These are phyloP conservation scores for Emys orbicularis DNA, from an alignment of 2,797 vertebrate species.

Conservation along the genomic window DNA sequence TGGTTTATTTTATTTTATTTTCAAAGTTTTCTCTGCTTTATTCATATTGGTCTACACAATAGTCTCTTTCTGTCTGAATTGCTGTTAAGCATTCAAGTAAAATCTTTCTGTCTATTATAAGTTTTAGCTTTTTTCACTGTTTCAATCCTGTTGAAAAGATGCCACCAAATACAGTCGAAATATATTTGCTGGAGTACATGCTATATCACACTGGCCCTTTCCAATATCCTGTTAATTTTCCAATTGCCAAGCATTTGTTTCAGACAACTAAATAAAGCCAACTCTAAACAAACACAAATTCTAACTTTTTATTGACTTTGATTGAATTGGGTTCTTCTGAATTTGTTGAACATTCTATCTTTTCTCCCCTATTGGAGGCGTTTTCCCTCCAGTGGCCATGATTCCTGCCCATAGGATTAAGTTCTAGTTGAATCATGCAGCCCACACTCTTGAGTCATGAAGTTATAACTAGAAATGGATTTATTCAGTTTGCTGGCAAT, in stretches of 20 bases:
- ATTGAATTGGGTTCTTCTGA: not conserved
- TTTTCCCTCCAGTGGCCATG: not conserved
- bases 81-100: not conserved
- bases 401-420: not conserved
- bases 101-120: not conserved
- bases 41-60: not conserved
- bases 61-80: not conserved
- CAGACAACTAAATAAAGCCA: not conserved
- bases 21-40: not conserved
- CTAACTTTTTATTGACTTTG: not conserved
- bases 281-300: not conserved
- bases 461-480: not conserved
- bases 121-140: not conserved
- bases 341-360: not conserved
- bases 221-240: not conserved
- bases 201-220: not conserved
- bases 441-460: not conserved
- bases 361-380: rapidly evolving
- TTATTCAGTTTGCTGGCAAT: not conserved
- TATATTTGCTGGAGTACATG: not conserved
- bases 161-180: not conserved
- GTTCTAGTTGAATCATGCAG: not conserved
- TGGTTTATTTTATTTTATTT: rapidly evolving
- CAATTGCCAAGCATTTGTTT: not conserved
- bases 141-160: rapidly evolving